A percentile compares a stretch with the other conserved stretches of the same genome.
Evolutionary conservation across 1,140 invertebrate genomes (phyloP).

Genomic region (Drosophila sproati): DNA sequence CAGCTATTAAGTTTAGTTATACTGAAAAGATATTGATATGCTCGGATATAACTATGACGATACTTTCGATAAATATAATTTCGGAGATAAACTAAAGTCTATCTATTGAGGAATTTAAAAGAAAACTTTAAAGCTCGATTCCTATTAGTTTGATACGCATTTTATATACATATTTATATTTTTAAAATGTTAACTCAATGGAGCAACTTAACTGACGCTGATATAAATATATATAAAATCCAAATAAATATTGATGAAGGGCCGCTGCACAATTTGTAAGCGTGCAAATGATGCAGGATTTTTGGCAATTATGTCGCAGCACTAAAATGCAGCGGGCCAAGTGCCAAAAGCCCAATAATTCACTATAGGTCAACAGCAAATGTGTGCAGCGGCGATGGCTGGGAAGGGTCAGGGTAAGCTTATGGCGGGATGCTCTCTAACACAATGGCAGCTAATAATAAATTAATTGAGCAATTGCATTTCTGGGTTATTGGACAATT

Average conservation of each 20-base stretch:
- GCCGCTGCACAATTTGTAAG: conserved; percentile 25
- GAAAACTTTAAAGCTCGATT: too few species aligned
- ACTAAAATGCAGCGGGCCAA: conserved; percentile 36
- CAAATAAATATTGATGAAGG: conserved; percentile 32
- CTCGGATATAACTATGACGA: too few species aligned
- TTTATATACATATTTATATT: too few species aligned
- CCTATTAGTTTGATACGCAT: too few species aligned
- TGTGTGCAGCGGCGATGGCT: neutral
- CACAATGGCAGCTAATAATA: conserved; percentile 41
- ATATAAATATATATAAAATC: conserved; percentile 7
- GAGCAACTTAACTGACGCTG: neutral
- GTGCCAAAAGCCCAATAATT: conserved; percentile 36
- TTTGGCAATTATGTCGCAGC: conserved; percentile 44
- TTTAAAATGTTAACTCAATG: neutral
- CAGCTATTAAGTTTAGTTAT: neutral
- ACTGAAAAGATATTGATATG: too few species aligned
- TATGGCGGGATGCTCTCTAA: neutral
- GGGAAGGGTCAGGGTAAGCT: neutral
- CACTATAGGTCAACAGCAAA: conserved; percentile 5
- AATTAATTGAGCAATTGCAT: conserved; percentile 56
- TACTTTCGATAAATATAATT: too few species aligned
- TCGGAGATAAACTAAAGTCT: too few species aligned
- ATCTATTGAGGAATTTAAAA: too few species aligned
- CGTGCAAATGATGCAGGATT: conserved; percentile 23
- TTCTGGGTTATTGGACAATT: conserved; percentile 49